Base-by-base conservation (phyloP, 2,888 invertebrate species). In the Parapristionchus giblindavisi region DNA sequence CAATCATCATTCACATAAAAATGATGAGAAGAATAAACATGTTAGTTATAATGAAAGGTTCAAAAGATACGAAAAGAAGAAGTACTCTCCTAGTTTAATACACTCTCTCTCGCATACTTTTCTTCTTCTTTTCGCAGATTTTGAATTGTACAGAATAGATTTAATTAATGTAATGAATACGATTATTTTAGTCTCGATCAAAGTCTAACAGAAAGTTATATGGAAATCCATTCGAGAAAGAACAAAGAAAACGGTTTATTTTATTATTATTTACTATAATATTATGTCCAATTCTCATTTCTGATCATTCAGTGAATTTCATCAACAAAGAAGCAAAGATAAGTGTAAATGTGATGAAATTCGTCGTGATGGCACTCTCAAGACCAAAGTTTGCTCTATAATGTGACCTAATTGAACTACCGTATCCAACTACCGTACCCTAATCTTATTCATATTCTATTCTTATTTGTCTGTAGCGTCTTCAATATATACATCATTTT, bases 321-420 rank as follows among this genome's bases (percentile, higher is more conserved):
- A 63, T 71, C 70, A 56, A 54, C 60, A 65, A 29, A n/a, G n/a
- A n/a, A n/a, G n/a, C n/a, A 24, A 60, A 40, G 73, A 51, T 63
- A 32, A 76, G 29, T 82, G 82, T 58, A 78, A 77, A 60, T 81
- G 81, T 40, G 82, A 82, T 36, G 81, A 79, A 21, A 79, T 82
- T 27, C 72, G 82, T 68, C 73, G 61, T 8, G 81, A 82, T 75
- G 77, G 78, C 21, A 79, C 77, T 52, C 68, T 81, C 38, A 82
- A 82, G 73, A 82, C 82, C 1, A 82, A 82, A 77, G 81, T 82
- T n/a, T 78, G 79, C 75, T 56, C 51, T 43, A 48, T 75, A 40
- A 51, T 48, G 27, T 73, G 40, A 72, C 21, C 11, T 43, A 14
- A 8, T 17, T 43, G 8, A 43, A 8, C 8, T 43, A 43, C 43